These are phyloP conservation scores for Globia sparganii DNA, from an alignment of 2,888 invertebrate genomes.

Conservation along the genomic window DNA sequence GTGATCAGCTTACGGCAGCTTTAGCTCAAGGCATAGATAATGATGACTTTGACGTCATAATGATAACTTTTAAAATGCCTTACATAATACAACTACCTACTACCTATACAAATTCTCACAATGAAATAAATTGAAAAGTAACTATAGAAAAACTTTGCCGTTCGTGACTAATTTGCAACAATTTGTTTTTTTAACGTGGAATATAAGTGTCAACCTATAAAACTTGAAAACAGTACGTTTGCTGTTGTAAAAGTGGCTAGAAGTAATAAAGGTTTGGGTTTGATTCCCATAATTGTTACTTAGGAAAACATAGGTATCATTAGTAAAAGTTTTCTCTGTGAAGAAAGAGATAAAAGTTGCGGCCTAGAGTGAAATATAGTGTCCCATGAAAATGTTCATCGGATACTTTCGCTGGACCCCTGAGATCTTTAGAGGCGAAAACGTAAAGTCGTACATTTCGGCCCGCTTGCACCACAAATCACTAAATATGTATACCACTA, in stretches of 20 bases:
- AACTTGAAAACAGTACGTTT: background rate
- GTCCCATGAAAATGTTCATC: background rate
- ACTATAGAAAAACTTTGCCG: background rate
- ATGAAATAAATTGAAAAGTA: background rate
- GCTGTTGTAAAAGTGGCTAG: background rate
- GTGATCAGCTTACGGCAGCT: constrained; percentile 3
- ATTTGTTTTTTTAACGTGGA: background rate
- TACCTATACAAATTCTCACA: background rate
- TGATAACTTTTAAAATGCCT: background rate
- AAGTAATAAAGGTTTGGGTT: background rate
- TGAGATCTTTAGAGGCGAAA: background rate
- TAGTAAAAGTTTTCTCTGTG: background rate
- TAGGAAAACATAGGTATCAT: background rate
- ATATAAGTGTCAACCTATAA: background rate
- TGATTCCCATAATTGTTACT: background rate
- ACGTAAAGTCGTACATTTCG: background rate
- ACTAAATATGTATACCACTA: background rate
- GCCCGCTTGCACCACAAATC: no score
- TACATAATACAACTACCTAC: background rate
- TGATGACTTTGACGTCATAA: constrained; percentile 25
- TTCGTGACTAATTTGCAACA: background rate
- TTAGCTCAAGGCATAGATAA: background rate
- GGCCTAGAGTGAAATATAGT: background rate
- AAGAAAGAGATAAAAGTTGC: background rate
- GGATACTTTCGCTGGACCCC: background rate